Base-by-base conservation (phyloP, 2,113 vertebrate species). In the Channa argus region DNA sequence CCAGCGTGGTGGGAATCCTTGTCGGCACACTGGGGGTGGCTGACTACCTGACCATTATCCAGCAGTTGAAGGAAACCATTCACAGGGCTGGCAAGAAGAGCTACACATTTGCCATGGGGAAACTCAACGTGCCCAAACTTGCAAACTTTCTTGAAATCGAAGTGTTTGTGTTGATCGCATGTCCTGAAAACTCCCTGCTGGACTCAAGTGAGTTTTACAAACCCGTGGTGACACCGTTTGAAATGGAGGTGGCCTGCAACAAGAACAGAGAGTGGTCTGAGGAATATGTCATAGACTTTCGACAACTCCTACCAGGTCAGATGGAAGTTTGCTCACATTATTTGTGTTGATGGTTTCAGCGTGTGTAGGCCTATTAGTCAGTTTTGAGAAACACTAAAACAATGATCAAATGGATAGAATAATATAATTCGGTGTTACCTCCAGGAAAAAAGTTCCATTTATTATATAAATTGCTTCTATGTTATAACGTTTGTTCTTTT, bases 131-230 rank as follows among this genome's bases (percentile, higher is more conserved):
- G 0, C 90, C 97, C 53, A 99, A 99, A 70, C 92, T 99, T 11
- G 98, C 98, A 49, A 99, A 99, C 91, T 99, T 99, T 80, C 88
- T 93, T 0, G 98, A 99, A 80, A 94, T 99, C 58, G 98, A 99
- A 64, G 65, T 99, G 52, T 99, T 97, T 0, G 97, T 99, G 58
- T 85, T 99, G 10, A 91, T 99, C 13, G 95, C 98, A 1, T 99
- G 98, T 63, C 92, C 97, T 6, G 96, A 98, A 88, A 97, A 97
- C 83, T 95, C 96, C 0, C 80, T 99, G 79, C 82, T 97, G 91
- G 95, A 97, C 80, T 96, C 95, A 2, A 89, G 90, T 2, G 95
- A 93, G 1, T 98, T 97, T 83, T 98, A 96, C 82, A 95, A 91
- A 37, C 97, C 98, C 0, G 49, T 99, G 0, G 87, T 99, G 52